Percentiles rank a stretch among this genome's conserved stretches.
Conservation (phyloP, 2,888 invertebrate species). For the Malacosoma neustria region DNA sequence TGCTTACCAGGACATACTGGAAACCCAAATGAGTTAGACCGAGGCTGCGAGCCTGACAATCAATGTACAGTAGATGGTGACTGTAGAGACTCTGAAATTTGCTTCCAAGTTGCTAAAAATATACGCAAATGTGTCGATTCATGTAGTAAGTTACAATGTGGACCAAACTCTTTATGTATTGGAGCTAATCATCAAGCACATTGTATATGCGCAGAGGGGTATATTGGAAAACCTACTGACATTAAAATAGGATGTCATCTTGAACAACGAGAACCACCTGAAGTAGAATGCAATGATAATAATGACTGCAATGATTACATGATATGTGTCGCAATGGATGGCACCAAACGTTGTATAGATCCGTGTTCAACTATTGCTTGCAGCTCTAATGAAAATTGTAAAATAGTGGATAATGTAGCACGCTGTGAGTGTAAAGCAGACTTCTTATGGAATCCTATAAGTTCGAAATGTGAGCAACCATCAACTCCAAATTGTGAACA, state of each 20-base stretch:
- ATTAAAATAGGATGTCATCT: slow-evolving; percentile 85
- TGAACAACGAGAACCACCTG: slow-evolving; percentile 73
- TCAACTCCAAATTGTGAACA: slow-evolving; percentile 86
- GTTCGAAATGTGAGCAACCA: slow-evolving; percentile 88
- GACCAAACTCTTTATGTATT: slow-evolving; percentile 91
- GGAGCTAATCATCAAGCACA: slow-evolving; percentile 89
- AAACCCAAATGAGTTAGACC: slow-evolving; percentile 79
- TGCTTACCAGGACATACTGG: slow-evolving; percentile 87
- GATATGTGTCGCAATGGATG: slow-evolving; percentile 79
- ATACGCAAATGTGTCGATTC: slow-evolving; percentile 89
- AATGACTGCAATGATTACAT: slow-evolving; percentile 82
- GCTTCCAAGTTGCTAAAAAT: slow-evolving; percentile 88
- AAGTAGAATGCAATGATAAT: slow-evolving; percentile 79
- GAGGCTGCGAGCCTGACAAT: slow-evolving; percentile 83
- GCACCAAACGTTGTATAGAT: slow-evolving; percentile 80
- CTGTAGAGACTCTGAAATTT: slow-evolving; percentile 89
- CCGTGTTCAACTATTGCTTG: slow-evolving; percentile 88
- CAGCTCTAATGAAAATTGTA: slow-evolving; percentile 87
- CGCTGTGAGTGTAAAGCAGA: slow-evolving; percentile 86
- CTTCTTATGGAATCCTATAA: slow-evolving; percentile 88
- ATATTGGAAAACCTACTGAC: slow-evolving; percentile 87
- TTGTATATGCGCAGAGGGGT: slow-evolving; percentile 90
- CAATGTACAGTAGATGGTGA: slow-evolving; percentile 88
- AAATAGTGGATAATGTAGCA: slow-evolving; percentile 80
- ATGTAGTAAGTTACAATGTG: slow-evolving; percentile 91